Evolutionary conservation across 2,888 invertebrate species (phyloP), one percentile per base, ranked within the genome.

Genomic region (Crossocerus cetratus): DNA sequence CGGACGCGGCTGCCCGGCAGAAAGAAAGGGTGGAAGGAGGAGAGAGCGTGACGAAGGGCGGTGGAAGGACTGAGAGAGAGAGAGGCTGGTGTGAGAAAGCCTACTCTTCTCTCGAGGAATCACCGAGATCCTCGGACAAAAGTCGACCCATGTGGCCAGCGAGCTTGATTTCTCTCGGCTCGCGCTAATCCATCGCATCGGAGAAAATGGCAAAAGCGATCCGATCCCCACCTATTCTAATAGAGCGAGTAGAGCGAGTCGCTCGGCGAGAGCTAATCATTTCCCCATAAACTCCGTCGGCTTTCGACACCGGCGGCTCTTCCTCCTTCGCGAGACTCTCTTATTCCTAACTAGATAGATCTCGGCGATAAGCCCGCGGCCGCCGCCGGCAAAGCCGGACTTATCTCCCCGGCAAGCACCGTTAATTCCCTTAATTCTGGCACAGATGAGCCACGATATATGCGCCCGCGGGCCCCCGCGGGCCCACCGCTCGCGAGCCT

Each of bases 51-150:
- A 55, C 44, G 23, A 49, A 14, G 43, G 23, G 58, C 44, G 45
- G 32, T 42, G 20, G 63, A 45, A 62, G 65, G 59, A 53, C 32
- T 58, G 42, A 45, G 55, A 70, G 61, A 58, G 62, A 69, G 62
- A 49, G 65, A 71, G 59, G 71, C 68, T 44, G 69, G 69, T 73
- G 68, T 65, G 78, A 78, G 81, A 77, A 79, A 80, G 82, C 74
- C 53, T 72, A 62, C 20, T 68, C 73, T 67, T 66, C 72, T 65
- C 66, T 55, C 70, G 43, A 70, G 59, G 32, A 72, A 71, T 56
- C 61, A 62, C 43, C 68, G 68, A 58, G 61, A 74, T 57, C 71
- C 61, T 77, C 80, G 80, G 44, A 68, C 72, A 72, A 80, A 80
- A 80, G 74, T 79, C 69, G 43, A 59, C 55, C 69, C 45, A 58